Conservation (phyloP, 2,113 vertebrate genomes). For the Oreochromis aureus region DNA sequence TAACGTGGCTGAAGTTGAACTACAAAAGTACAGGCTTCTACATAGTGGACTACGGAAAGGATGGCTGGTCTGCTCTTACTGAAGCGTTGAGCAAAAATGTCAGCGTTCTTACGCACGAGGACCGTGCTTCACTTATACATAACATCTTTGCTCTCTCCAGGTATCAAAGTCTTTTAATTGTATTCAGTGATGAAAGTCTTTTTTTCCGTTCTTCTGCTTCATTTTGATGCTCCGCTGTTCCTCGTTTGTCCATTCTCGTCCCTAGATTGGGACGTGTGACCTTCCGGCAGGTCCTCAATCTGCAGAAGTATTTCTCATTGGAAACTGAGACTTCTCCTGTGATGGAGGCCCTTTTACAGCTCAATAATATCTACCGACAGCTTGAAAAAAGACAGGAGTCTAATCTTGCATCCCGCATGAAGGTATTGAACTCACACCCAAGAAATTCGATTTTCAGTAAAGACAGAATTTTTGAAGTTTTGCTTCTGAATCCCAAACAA, state of each 20-base stretch:
- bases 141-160: constrained; percentile 86
- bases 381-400: constrained; percentile 80
- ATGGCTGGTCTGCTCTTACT: constrained; percentile 76
- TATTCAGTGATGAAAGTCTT: background rate
- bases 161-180: constrained; percentile 55
- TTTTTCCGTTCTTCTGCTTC: background rate
- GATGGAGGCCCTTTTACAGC: constrained; percentile 80
- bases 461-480: background rate
- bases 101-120: constrained; percentile 75
- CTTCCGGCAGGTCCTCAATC: constrained; percentile 74
- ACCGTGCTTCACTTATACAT: constrained; percentile 88
- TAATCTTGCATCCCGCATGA: constrained; percentile 66
- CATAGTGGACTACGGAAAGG: constrained; percentile 81
- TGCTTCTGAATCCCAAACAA: background rate
- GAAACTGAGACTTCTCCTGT: constrained; percentile 81
- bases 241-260: background rate
- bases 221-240: background rate
- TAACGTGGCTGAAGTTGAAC: constrained; percentile 92
- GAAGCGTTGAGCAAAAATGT: constrained; percentile 71
- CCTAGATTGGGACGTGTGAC: constrained; percentile 80
- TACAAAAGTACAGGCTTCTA: constrained; percentile 86
- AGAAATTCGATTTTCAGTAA: background rate
- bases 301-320: constrained; percentile 76
- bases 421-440: constrained; percentile 62
- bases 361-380: constrained; percentile 75